Conservation (phyloP, 2,797 vertebrate species). For the Pantherophis vulpinus region DNA sequence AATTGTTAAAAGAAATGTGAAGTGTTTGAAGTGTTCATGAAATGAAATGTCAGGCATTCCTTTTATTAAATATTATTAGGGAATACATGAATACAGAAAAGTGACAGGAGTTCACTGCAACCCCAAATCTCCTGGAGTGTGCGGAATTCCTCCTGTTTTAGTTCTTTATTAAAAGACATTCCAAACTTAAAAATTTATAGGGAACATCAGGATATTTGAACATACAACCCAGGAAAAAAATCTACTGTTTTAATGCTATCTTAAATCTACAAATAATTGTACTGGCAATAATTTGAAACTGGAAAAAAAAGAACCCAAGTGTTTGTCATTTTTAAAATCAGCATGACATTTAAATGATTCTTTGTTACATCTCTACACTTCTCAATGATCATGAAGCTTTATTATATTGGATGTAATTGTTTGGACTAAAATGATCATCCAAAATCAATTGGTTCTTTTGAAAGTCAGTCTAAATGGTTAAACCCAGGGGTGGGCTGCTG, state of each 20-base stretch:
- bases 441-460: neutral
- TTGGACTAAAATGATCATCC: neutral
- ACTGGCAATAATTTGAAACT: neutral
- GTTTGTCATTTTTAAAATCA: neutral
- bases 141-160: neutral
- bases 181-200: neutral
- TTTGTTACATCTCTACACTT: neutral
- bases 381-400: neutral
- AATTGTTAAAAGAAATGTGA: neutral
- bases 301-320: neutral
- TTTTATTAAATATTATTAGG: neutral
- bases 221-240: neutral
- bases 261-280: neutral
- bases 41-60: neutral
- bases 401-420: neutral
- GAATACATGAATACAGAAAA: neutral
- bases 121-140: neutral
- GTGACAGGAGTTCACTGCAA: neutral
- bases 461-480: neutral
- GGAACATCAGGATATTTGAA: neutral
- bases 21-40: neutral
- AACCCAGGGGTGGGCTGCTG: too few relatives aligned
- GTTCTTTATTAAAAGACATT: neutral
- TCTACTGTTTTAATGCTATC: neutral
- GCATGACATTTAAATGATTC: neutral